Evolutionary conservation across 1,140 invertebrate genomes (phyloP), one percentile per base, ranked within the genome.

Genomic region (Colletes gigas): DNA sequence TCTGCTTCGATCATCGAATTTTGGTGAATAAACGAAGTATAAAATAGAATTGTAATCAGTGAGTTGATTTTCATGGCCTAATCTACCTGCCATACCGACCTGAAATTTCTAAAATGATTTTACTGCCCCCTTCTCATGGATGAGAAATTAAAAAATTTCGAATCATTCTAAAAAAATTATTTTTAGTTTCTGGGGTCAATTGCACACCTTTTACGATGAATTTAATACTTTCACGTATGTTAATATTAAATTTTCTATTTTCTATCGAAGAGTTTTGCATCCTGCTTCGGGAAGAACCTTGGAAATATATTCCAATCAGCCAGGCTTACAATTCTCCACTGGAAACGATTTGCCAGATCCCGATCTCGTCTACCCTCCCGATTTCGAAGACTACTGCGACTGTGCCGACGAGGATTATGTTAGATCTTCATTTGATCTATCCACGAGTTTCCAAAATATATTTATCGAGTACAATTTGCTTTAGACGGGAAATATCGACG

Each of bases 271-370:
- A 77, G 89, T 95, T 17, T 83, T 92, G 55, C 93, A 95, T 85
- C 90, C 92, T 15, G 78, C 74, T 4, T 93, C 89, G 78, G 95
- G 95, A 19, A 89, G 95, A 87, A 86, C 39, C 67, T 94, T 89
- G 41, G 94, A 96, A 84, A 89, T 96, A 5, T 93, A 92, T 59
- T 95, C 95, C 6, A 95, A 95, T 78, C 94, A 96, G 76, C 95
- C 95, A 4, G 95, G 94, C 12, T 80, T 96, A 6, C 94, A 95
- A 81, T 93, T 97, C 73, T 96, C 96, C 84, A 96, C 96, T 0
- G 93, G 91, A 4, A 95, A 95, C 83, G 94, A 94, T 81, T 85
- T 96, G 4, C 93, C 90, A 0, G 65, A 93, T 14, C 83, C 68
- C 1, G 69, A 83, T 72, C 55, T 15, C 39, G 57, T 80, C 70